Percentiles rank a stretch among this genome's conserved stretches.
Evolutionary conservation across 1,140 invertebrate species (phyloP).

Genomic region (Agrilus planipennis): DNA sequence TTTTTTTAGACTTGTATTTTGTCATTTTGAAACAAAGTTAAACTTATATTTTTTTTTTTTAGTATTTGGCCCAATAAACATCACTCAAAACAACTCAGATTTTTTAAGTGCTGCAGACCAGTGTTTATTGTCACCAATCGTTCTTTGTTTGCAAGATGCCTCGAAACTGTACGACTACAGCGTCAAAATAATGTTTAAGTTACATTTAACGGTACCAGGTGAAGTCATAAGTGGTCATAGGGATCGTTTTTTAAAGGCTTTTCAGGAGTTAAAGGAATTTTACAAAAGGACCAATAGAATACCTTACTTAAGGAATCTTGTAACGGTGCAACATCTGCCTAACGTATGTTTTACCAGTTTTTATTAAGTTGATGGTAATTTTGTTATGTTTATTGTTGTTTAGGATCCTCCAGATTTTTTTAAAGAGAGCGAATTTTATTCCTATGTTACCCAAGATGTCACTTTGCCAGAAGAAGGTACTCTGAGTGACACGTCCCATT

Average conservation of each 20-base stretch:
- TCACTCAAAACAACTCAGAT: slow-evolving; percentile 84
- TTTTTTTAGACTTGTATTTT: too few relatives aligned
- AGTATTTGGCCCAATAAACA: slow-evolving; percentile 92
- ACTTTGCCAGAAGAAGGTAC: slow-evolving; percentile 61
- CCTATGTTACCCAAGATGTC: slow-evolving; percentile 89
- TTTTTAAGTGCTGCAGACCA: slow-evolving; percentile 96
- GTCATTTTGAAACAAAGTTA: too few relatives aligned
- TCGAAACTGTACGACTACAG: slow-evolving; percentile 92
- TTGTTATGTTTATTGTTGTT: too few relatives aligned
- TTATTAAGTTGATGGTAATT: too few relatives aligned
- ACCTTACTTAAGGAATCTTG: slow-evolving; percentile 95
- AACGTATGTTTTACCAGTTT: slow-evolving; percentile 55
- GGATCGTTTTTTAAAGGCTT: slow-evolving; percentile 82
- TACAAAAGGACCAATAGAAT: slow-evolving; percentile 86
- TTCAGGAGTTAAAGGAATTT: slow-evolving; percentile 80
- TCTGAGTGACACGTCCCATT: slow-evolving; percentile 63
- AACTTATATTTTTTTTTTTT: too few relatives aligned
- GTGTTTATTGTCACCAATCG: slow-evolving; percentile 88
- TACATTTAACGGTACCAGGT: slow-evolving; percentile 81
- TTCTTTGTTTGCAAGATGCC: slow-evolving; percentile 96
- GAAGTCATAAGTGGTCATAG: slow-evolving; percentile 89
- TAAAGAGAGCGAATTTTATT: slow-evolving; percentile 80
- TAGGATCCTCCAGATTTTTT: slow-evolving; percentile 94
- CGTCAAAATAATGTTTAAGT: slow-evolving; percentile 90
- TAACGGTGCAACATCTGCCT: slow-evolving; percentile 85